Percentiles rank a stretch among this genome's conserved stretches.
Evolutionary conservation across 1,140 invertebrate species (phyloP).

Genomic region (Copidosoma floridanum): DNA sequence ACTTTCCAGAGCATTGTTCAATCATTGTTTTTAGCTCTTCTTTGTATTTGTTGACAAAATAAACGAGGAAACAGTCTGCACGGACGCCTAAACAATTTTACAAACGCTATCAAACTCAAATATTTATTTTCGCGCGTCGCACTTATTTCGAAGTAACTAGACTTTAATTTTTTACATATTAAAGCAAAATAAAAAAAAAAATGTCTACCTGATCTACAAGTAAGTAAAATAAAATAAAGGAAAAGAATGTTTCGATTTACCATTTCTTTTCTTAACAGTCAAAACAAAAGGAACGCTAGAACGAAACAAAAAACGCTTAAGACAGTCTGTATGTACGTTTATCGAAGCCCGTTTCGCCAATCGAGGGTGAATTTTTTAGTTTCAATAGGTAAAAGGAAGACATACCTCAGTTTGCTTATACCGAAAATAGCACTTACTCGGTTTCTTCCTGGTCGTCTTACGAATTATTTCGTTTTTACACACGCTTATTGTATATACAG

Average conservation of each 20-base stretch:
- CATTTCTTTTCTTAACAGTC: slow-evolving; percentile 5
- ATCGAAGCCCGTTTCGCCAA: background rate
- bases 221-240: background rate
- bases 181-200: slow-evolving; percentile 22
- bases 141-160: background rate
- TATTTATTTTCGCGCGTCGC: background rate
- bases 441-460: too few relatives aligned
- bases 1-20: too few relatives aligned
- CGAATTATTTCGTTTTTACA: too few relatives aligned
- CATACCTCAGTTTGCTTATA: slow-evolving; percentile 13
- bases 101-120: slow-evolving; percentile 11
- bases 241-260: background rate
- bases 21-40: too few relatives aligned
- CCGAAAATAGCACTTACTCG: slow-evolving; percentile 4
- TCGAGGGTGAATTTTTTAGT: slow-evolving; percentile 12
- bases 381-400: slow-evolving; percentile 18
- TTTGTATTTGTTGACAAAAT: too few relatives aligned
- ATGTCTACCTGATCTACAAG: background rate
- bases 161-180: slow-evolving; percentile 15
- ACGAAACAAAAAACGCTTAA: slow-evolving; percentile 12
- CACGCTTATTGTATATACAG: slow-evolving; percentile 17
- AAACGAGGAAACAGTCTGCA: slow-evolving; percentile 6
- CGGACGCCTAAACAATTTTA: slow-evolving; percentile 2
- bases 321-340: background rate
- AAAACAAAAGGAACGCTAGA: slow-evolving; percentile 6